Base-by-base conservation (phyloP, 2,888 invertebrate genomes). In the Emmelina monodactyla region DNA sequence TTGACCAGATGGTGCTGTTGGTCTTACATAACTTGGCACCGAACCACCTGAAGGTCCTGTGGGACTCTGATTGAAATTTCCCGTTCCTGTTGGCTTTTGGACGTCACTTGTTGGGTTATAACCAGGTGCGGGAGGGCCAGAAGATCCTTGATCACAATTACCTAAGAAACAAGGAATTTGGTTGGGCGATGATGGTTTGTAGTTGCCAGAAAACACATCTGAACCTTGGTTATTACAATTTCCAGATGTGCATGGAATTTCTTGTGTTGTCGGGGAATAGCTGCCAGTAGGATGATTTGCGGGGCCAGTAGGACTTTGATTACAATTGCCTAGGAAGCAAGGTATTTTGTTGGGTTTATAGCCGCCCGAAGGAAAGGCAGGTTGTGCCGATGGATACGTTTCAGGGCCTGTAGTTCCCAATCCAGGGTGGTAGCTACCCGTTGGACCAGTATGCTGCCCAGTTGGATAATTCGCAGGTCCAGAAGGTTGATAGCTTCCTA, bases 361-460 rank as follows among this genome's bases (percentile, higher is more conserved):
- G 14, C 42, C 1, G 12, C 49, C 50, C 5, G 39, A 16, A 2
- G 50, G 49, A n/a, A n/a, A n/a, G n/a, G n/a, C n/a, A n/a, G n/a
- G n/a, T n/a, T n/a, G n/a, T n/a, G n/a, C n/a, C n/a, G n/a, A n/a
- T n/a, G n/a, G n/a, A n/a, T n/a, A n/a, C n/a, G n/a, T n/a, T n/a
- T n/a, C n/a, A n/a, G n/a, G n/a, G n/a, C n/a, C n/a, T n/a, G n/a
- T n/a, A n/a, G n/a, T n/a, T n/a, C n/a, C n/a, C n/a, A n/a, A n/a
- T n/a, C n/a, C n/a, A n/a, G n/a, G n/a, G n/a, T n/a, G n/a, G n/a
- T n/a, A n/a, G n/a, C n/a, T n/a, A n/a, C n/a, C n/a, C n/a, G n/a
- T n/a, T n/a, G n/a, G n/a, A n/a, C n/a, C n/a, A n/a, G n/a, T n/a
- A n/a, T n/a, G n/a, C n/a, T n/a, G n/a, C n/a, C n/a, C n/a, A n/a